A percentile compares a stretch with the other conserved stretches of the same genome.
Evolutionary conservation across 2,113 vertebrate genomes (phyloP).

Genomic region (Nerophis ophidion): DNA sequence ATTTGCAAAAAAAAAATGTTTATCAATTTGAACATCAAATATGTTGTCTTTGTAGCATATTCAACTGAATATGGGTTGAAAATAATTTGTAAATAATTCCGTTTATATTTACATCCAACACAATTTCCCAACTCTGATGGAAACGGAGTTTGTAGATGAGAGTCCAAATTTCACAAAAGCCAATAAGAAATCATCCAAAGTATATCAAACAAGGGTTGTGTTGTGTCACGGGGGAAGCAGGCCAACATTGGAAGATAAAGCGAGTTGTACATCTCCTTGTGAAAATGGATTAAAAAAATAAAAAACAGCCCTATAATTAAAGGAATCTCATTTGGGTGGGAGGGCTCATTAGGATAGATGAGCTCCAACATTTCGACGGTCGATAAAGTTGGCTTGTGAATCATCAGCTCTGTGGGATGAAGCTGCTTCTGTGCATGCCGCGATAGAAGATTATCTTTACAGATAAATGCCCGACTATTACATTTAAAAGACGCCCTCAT

Average conservation of each 20-base stretch:
- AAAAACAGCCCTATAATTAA: constrained; percentile 22
- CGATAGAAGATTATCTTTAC: constrained; percentile 2
- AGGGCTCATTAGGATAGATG: constrained; percentile 5
- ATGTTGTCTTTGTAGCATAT: too few species aligned
- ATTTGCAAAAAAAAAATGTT: too few species aligned
- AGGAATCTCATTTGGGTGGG: constrained; percentile 16
- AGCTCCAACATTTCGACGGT: constrained; percentile 8
- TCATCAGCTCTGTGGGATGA: constrained; percentile 13
- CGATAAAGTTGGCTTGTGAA: constrained; percentile 29
- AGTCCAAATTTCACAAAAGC: constrained; percentile 4
- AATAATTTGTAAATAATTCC: too few species aligned
- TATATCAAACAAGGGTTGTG: constrained; percentile 19
- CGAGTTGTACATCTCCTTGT: constrained; percentile 22
- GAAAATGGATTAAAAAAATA: constrained; percentile 20
- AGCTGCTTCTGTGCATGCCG: neutral
- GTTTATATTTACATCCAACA: too few species aligned
- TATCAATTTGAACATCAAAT: too few species aligned
- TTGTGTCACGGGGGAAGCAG: constrained; percentile 29
- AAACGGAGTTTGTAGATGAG: too few species aligned
- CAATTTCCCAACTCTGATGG: too few species aligned
- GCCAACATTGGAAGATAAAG: constrained; percentile 35
- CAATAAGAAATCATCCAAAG: constrained; percentile 49
- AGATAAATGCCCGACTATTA: neutral
- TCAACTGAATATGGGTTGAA: too few species aligned
- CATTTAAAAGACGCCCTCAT: neutral